A percentile compares a stretch with the other conserved stretches of the same genome.
phyloP scores from a whole-genome alignment of 2,113 vertebrate genomes.

The Nycticorax nycticorax region DNA sequence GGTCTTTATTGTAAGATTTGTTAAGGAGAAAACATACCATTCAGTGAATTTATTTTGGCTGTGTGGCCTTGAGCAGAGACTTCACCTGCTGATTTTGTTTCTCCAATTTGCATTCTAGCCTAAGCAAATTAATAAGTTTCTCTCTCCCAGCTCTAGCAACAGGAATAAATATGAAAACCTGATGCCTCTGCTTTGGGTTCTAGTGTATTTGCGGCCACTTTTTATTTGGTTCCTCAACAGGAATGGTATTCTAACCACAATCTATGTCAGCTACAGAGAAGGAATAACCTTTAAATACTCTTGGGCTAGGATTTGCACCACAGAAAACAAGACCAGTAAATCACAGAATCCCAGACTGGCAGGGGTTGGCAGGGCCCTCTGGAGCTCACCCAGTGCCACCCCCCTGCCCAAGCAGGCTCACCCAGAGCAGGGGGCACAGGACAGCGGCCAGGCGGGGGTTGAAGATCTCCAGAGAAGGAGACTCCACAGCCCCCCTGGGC shows the following conservation, averaged over 20 bases:
- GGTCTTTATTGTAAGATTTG: background rate
- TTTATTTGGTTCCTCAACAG: background rate
- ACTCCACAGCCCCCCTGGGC: too few species aligned
- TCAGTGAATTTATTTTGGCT: background rate
- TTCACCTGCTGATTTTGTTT: background rate
- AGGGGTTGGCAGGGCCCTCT: too few species aligned
- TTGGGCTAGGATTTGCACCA: background rate
- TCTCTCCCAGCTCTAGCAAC: background rate
- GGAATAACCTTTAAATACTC: background rate
- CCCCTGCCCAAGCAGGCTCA: too few species aligned
- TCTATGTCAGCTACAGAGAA: background rate
- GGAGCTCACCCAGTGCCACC: too few species aligned
- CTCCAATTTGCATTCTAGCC: background rate
- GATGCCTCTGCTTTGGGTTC: background rate
- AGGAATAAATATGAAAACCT: background rate
- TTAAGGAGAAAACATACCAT: background rate
- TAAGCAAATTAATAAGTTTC: background rate
- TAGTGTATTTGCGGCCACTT: accelerated
- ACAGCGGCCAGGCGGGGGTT: too few species aligned
- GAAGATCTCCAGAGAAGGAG: too few species aligned
- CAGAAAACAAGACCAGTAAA: background rate
- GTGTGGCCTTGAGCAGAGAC: background rate
- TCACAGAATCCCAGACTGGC: too few species aligned
- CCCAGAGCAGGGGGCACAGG: too few species aligned
- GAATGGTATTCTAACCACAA: background rate